Evolutionary conservation across 2,797 vertebrate species (phyloP), one percentile per base, ranked within the genome.

Genomic region (Danio jaintianensis): DNA sequence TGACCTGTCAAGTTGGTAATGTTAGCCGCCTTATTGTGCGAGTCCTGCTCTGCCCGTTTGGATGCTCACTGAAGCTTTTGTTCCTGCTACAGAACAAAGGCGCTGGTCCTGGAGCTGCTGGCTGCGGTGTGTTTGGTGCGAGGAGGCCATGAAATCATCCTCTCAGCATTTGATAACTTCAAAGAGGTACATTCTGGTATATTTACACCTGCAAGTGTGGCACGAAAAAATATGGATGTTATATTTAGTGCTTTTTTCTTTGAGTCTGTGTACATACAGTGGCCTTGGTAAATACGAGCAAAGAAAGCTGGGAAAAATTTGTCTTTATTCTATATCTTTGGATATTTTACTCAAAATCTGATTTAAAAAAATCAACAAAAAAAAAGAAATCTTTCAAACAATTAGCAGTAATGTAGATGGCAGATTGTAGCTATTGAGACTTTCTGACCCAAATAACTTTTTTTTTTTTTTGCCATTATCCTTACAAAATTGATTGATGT

Each of bases 81-180:
- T 89, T 73, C 81, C 90, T 16, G 70, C 45, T 76, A 72, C 78
- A 99, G 97, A 91, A 99, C 97, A 63, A 98, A 99, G 93, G 97
- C 97, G 0, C 88, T 99, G 91, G 97, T 99, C 82, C 92, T 98
- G 81, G 97, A 98, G 91, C 95, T 99, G 86, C 92, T 99, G 88
- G 97, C 97, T 10, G 97, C 97, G 0, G 97, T 99, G 47, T 98
- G 97, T 90, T 93, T 99, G 79, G 97, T 99, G 84, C 91, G 97
- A 83, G 97, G 97, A 1, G 97, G 97, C 71, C 97, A 99, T 0
- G 97, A 99, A 92, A 99, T 99, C 90, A 99, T 98, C 91, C 96
- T 99, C 0, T 96, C 97, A 0, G 97, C 97, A 2, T 99, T 99
- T 58, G 97, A 99, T 93, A 97, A 98, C 94, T 99, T 98, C 93